A percentile compares a stretch with the other conserved stretches of the same genome.
These are phyloP conservation scores for Melanotaenia duboulayi DNA, from an alignment of 2,113 vertebrate species.

Conservation along the genomic window DNA sequence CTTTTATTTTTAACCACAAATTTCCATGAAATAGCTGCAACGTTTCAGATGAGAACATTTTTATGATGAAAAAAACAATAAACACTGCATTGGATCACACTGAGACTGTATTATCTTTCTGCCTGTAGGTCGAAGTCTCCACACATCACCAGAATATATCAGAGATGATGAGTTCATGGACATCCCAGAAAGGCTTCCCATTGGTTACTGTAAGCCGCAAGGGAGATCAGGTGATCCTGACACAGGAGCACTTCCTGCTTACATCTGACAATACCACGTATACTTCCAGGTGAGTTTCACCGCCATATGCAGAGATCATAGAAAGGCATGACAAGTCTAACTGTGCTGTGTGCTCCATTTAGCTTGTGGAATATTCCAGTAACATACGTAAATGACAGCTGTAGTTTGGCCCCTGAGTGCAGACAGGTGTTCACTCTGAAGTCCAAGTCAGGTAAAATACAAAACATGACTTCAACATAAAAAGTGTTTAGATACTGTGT, in stretches of 20 bases:
- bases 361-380: conserved; percentile 92
- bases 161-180: conserved; percentile 95
- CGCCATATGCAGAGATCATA: not conserved
- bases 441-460: conserved; percentile 86
- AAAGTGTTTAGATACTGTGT: not conserved
- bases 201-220: conserved; percentile 88
- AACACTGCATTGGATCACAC: not conserved
- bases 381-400: conserved; percentile 87
- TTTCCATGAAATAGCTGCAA: not conserved
- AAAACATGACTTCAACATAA: conserved; percentile 1
- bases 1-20: not conserved
- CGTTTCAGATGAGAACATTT: not conserved
- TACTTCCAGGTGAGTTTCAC: conserved; percentile 79
- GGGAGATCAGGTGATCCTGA: conserved; percentile 83
- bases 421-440: conserved; percentile 83
- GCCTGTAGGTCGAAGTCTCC: conserved; percentile 77
- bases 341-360: conserved; percentile 42
- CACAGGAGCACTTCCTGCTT: conserved; percentile 89
- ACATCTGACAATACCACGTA: conserved; percentile 81
- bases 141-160: conserved; percentile 84
- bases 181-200: conserved; percentile 93
- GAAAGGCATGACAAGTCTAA: conserved; percentile 1
- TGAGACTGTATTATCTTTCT: not conserved
- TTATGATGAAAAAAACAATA: not conserved
- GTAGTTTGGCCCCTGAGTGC: conserved; percentile 76